Percentiles rank a stretch among this genome's conserved stretches.
These are phyloP conservation scores for Epistrophella euchroma DNA, from an alignment of 2,888 invertebrate species.

Conservation along the genomic window DNA sequence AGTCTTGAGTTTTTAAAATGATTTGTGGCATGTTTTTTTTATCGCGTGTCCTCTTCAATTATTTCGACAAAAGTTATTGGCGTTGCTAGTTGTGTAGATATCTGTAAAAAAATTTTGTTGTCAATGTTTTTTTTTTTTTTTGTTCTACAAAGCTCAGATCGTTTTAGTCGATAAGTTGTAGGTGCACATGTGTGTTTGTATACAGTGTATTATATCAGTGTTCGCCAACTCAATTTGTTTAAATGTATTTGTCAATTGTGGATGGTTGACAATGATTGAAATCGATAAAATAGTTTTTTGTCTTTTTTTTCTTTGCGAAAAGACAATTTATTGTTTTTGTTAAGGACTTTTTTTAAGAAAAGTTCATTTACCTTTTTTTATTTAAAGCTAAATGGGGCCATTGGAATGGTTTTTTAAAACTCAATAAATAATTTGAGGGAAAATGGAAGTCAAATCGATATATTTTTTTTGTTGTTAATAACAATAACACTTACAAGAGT, in stretches of 20 bases:
- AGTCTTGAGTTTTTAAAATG: constrained; percentile 22
- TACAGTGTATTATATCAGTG: constrained; percentile 9
- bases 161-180: constrained; percentile 10
- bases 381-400: constrained; percentile 17
- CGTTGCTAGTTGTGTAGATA: neutral
- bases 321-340: constrained; percentile 29
- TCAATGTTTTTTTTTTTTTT: constrained; percentile 13
- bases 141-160: constrained; percentile 13
- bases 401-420: neutral
- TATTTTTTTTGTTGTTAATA: neutral
- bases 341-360: neutral
- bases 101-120: neutral
- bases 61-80: constrained; percentile 37
- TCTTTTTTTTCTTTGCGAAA: neutral
- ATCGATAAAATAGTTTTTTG: neutral
- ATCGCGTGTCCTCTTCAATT: constrained; percentile 65
- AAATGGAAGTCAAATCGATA: neutral
- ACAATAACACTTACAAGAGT: neutral
- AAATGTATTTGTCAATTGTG: constrained; percentile 10
- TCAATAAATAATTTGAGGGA: neutral
- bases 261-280: neutral
- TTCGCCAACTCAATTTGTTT: constrained; percentile 48
- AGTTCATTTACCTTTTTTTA: constrained; percentile 48
- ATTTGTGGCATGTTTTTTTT: constrained; percentile 36
- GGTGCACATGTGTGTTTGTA: neutral